Evolutionary conservation across 1,140 invertebrate species (phyloP).

Genomic region (Ips typographus): DNA sequence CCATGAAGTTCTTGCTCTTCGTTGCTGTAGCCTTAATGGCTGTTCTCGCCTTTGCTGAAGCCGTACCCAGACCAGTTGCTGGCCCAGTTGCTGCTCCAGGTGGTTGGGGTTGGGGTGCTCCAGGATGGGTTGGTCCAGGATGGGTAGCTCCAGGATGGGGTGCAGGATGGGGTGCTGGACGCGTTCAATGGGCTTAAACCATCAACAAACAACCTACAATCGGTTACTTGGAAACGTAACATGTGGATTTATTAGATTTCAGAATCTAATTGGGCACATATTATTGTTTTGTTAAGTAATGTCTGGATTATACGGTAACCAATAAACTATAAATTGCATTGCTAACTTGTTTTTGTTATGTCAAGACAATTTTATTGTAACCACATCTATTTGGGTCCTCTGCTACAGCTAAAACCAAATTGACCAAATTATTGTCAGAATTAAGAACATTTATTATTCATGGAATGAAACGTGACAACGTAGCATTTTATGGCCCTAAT

Average conservation of each 20-base stretch:
- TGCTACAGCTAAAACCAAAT: too few relatives aligned
- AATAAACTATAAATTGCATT: too few relatives aligned
- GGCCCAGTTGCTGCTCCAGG: background rate
- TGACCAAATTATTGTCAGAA: too few relatives aligned
- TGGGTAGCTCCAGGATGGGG: background rate
- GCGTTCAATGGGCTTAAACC: constrained; percentile 4
- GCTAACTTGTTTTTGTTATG: too few relatives aligned
- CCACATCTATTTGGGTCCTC: too few relatives aligned
- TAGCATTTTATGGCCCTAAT: too few relatives aligned
- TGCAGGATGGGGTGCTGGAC: constrained; percentile 8
- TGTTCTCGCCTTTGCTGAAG: background rate
- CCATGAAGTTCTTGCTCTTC: background rate
- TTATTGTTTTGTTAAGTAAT: constrained; percentile 3
- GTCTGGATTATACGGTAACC: too few relatives aligned
- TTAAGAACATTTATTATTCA: too few relatives aligned
- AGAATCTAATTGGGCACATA: background rate
- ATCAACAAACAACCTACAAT: background rate
- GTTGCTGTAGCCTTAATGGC: constrained; percentile 5
- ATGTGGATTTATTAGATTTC: background rate
- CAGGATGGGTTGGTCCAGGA: too few relatives aligned
- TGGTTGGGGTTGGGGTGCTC: background rate
- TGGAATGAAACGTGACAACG: too few relatives aligned
- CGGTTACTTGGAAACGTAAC: background rate
- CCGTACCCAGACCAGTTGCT: background rate
- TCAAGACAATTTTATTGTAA: too few relatives aligned